These are phyloP conservation scores for Cromileptes altivelis DNA, from an alignment of 2,113 vertebrate species.

Conservation along the genomic window DNA sequence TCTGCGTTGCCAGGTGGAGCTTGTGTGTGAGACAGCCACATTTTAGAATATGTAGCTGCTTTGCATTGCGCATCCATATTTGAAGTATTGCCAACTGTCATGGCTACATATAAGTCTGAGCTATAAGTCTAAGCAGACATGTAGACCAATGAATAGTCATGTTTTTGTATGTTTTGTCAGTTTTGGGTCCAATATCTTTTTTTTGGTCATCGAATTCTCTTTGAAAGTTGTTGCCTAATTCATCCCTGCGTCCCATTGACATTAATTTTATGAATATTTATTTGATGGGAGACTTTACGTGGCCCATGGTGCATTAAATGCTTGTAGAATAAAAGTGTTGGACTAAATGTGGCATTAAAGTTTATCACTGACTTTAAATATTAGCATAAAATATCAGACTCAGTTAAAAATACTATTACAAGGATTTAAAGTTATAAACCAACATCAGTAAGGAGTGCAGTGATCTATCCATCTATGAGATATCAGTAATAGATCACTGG, in stretches of 20 bases:
- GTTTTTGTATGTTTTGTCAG: neutral
- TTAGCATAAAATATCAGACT: neutral
- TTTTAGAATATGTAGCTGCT: too few relatives aligned
- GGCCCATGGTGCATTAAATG: neutral
- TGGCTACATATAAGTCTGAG: too few relatives aligned
- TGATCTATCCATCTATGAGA: neutral
- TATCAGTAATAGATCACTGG: neutral
- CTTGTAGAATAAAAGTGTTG: neutral
- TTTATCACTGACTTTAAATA: neutral
- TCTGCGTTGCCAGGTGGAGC: too few relatives aligned
- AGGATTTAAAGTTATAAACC: neutral
- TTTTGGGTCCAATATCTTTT: neutral
- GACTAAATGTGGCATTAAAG: neutral
- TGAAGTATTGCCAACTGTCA: too few relatives aligned
- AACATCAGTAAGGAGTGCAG: neutral
- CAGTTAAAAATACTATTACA: neutral
- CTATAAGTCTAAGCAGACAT: too few relatives aligned
- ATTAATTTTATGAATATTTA: neutral
- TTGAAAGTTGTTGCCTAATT: neutral
- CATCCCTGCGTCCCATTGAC: neutral
- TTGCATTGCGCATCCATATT: too few relatives aligned
- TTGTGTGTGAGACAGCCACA: too few relatives aligned
- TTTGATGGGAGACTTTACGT: neutral
- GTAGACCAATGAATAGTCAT: too few relatives aligned
- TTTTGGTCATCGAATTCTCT: too few relatives aligned